phyloP scores from a whole-genome alignment of 2,888 invertebrate species.

The Standfussiana lucernea region DNA sequence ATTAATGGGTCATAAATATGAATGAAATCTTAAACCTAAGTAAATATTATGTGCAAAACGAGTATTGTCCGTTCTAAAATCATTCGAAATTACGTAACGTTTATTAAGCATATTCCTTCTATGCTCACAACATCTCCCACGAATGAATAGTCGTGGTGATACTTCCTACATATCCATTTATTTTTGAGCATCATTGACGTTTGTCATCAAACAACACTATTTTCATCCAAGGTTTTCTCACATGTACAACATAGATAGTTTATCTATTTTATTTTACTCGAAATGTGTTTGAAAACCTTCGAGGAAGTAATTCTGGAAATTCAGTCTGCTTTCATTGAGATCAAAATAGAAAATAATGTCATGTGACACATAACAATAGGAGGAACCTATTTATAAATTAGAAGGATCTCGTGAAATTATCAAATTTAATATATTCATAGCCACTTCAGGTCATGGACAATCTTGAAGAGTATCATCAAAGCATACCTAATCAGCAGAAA shows the following conservation, averaged over 20 bases:
- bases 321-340: not conserved
- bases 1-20: not conserved
- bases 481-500: not conserved
- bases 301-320: slow-evolving; percentile 14
- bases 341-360: not conserved
- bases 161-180: slow-evolving; percentile 40
- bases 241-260: slow-evolving; percentile 29
- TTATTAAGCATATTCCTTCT: not conserved
- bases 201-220: slow-evolving; percentile 44
- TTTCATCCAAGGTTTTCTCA: slow-evolving; percentile 55
- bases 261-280: slow-evolving; percentile 24
- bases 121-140: not conserved
- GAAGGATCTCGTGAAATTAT: not conserved
- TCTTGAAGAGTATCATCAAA: not conserved
- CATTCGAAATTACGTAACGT: not conserved
- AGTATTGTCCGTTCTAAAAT: not conserved
- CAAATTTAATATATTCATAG: not conserved
- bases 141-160: not conserved
- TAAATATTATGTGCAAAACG: not conserved
- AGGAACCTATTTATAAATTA: not conserved
- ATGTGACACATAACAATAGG: not conserved
- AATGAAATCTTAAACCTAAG: not conserved
- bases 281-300: slow-evolving; percentile 47
- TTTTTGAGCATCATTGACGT: slow-evolving; percentile 44
- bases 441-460: not conserved